A percentile compares a stretch with the other conserved stretches of the same genome.
Conservation (phyloP, 1,140 invertebrate species). For the Nephila pilipes region DNA sequence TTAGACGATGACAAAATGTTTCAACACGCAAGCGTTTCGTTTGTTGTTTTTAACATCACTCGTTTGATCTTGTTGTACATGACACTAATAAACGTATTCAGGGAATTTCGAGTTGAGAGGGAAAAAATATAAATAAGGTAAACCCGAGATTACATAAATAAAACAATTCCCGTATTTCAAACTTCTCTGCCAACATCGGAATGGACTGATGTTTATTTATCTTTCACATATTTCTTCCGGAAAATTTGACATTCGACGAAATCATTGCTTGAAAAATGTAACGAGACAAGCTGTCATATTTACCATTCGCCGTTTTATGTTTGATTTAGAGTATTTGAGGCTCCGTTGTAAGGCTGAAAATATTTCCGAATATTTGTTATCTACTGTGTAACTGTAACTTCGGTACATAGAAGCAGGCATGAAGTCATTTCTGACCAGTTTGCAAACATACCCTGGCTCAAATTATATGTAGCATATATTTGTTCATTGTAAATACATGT, state of each 20-base stretch:
- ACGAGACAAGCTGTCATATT: conserved; percentile 40
- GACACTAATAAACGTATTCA: background rate
- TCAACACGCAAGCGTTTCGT: background rate
- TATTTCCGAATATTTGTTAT: too few species aligned
- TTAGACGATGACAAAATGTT: background rate
- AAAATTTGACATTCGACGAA: conserved; percentile 38
- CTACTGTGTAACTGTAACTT: too few species aligned
- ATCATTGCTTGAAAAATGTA: conserved; percentile 32
- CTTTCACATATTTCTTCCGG: background rate
- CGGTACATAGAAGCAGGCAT: too few species aligned
- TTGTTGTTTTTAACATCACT: background rate
- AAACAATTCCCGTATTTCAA: background rate
- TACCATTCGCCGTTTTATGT: background rate
- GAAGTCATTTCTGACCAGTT: too few species aligned
- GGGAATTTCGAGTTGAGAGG: background rate
- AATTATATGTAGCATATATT: too few species aligned
- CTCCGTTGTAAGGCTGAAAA: too few species aligned
- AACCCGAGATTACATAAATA: background rate
- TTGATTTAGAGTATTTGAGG: background rate
- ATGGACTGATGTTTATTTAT: conserved; percentile 22
- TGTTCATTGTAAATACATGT: too few species aligned
- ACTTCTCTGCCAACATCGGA: background rate
- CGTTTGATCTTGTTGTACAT: background rate
- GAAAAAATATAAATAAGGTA: background rate
- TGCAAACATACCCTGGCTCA: too few species aligned